phyloP scores from a whole-genome alignment of 2,888 invertebrate species.

The Miltochrista miniata region DNA sequence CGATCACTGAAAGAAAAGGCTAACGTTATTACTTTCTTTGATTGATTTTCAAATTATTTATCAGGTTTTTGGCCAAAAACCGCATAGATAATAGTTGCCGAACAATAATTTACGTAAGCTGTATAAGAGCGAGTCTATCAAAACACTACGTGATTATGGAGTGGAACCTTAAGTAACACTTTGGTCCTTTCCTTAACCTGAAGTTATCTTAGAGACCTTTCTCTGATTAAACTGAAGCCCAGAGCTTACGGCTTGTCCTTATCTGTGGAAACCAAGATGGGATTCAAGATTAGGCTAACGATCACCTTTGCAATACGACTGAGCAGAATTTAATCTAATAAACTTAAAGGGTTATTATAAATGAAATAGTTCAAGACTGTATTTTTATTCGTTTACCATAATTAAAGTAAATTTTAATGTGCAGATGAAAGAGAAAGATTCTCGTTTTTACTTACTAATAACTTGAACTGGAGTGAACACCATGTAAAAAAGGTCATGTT shows the following conservation, averaged over 20 bases:
- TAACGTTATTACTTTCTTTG: too few species aligned
- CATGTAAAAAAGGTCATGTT: too few species aligned
- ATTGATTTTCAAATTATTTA: background rate
- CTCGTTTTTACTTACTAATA: too few species aligned
- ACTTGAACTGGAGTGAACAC: too few species aligned
- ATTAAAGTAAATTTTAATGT: too few species aligned
- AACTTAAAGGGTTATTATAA: background rate
- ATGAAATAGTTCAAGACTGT: background rate
- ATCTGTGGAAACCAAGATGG: constrained; percentile 28
- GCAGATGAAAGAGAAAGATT: too few species aligned
- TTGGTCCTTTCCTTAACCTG: constrained; percentile 23
- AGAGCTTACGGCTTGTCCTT: constrained; percentile 16
- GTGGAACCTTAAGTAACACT: constrained; percentile 13
- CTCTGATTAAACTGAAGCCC: constrained; percentile 31
- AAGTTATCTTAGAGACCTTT: constrained; percentile 29
- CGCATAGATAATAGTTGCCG: background rate
- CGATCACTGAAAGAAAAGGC: too few species aligned
- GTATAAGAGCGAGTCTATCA: background rate
- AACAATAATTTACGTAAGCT: background rate
- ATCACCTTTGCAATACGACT: constrained; percentile 8
- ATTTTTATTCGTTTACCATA: too few species aligned
- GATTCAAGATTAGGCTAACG: constrained; percentile 22
- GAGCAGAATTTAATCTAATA: background rate
- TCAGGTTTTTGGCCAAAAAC: background rate
- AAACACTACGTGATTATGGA: constrained; percentile 2